Base-by-base conservation (phyloP, 2,888 invertebrate genomes). In the Pammene fasciana region DNA sequence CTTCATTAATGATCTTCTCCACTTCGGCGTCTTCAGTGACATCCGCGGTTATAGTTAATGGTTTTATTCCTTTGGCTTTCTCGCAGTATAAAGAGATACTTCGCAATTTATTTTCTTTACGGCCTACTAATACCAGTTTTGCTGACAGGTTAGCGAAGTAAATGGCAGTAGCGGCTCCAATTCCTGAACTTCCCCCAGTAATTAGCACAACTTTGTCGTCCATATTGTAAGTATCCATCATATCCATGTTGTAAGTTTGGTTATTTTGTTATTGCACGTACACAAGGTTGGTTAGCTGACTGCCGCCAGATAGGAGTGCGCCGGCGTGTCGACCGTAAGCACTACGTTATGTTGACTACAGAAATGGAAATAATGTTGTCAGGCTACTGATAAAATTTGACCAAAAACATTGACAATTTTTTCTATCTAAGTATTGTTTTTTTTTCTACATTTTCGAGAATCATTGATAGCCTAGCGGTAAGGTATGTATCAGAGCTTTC, bases 141-240 rank as follows among this genome's bases (percentile, higher is more conserved):
- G 95, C 96, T 1, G 95, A 95, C 61, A 94, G 86, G 78, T 94
- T 94, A 0, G 96, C 94, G 70, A 97, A 94, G 73, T 95, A 93
- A 1, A 95, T 84, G 0, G 96, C 96, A 5, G 95, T 94, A 5
- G 94, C 95, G 3, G 95, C 94, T 0, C 96, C 96, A 70, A 96
- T 96, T 0, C 96, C 96, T 0, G 96, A 96, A 82, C 95, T 95
- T 0, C 95, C 95, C 45, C 96, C 96, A 1, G 95, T 95, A 71
- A 95, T 93, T 55, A 95, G 77, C 54, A 95, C 86, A 1, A 95
- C 94, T 92, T 95, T 95, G 43, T 94, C 94, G 66, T 93, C 93
- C 94, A 95, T 94, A 38, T 67, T 82, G 62, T 26, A n/a, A n/a
- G n/a, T n/a, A n/a, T n/a, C n/a, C n/a, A n/a, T n/a, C n/a, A n/a